phyloP scores from a whole-genome alignment of 2,113 vertebrate species.

The Neolamprologus hecqui region DNA sequence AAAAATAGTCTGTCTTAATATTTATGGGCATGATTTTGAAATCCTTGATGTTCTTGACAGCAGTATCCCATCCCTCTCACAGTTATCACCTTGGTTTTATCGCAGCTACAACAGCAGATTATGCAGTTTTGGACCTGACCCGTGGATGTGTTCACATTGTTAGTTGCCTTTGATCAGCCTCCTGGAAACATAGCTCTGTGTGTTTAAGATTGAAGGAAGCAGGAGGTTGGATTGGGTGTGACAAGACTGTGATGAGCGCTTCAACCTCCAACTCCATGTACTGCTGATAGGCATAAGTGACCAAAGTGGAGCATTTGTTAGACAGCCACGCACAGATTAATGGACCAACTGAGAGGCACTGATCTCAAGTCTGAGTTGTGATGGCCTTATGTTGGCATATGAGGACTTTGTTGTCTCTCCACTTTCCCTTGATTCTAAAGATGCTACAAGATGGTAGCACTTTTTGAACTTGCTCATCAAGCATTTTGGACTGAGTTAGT shows the following conservation, averaged over 20 bases:
- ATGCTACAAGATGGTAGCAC: neutral
- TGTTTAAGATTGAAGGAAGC: neutral
- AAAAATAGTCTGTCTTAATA: neutral
- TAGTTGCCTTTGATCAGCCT: neutral
- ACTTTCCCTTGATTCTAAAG: neutral
- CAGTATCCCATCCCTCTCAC: neutral
- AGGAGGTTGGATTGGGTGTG: neutral
- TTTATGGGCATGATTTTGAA: neutral
- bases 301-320: conserved; percentile 35
- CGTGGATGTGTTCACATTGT: neutral
- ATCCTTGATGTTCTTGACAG: neutral
- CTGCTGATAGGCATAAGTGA: conserved; percentile 35
- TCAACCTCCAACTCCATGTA: conserved; percentile 1
- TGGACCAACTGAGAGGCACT: conserved; percentile 6
- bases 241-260: conserved; percentile 11
- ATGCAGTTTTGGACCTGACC: neutral
- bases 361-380: neutral
- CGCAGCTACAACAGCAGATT: neutral
- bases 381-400: neutral
- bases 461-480: neutral
- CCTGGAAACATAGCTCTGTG: neutral
- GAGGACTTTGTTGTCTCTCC: neutral
- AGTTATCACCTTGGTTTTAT: neutral
- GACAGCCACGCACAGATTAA: conserved; percentile 27
- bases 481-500: neutral